Evolutionary conservation across 1,140 invertebrate genomes (phyloP).

Genomic region (Telenomus remus): DNA sequence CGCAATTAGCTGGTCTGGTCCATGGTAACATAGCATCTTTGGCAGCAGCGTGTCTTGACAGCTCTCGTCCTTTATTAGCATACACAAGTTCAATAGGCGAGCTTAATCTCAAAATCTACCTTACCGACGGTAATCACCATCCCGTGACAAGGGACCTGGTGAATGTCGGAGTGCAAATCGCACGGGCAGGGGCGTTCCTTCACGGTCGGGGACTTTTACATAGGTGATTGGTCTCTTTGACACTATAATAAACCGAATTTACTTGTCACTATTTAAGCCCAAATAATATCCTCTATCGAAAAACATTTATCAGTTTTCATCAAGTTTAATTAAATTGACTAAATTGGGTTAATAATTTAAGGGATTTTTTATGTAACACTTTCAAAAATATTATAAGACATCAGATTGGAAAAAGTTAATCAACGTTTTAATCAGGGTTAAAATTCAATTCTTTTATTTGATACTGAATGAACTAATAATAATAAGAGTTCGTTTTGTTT

Average conservation of each 20-base stretch:
- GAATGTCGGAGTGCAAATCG: slow-evolving; percentile 91
- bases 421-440: too few relatives aligned
- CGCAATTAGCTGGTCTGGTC: slow-evolving; percentile 86
- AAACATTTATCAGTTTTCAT: too few relatives aligned
- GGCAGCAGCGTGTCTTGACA: slow-evolving; percentile 86
- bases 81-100: slow-evolving; percentile 86
- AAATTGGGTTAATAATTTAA: too few relatives aligned
- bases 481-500: too few relatives aligned
- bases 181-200: slow-evolving; percentile 90
- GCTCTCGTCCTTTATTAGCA: slow-evolving; percentile 84
- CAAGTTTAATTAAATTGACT: too few relatives aligned
- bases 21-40: slow-evolving; percentile 90
- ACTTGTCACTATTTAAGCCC: too few relatives aligned
- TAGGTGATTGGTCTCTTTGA: slow-evolving; percentile 65
- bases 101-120: slow-evolving; percentile 91
- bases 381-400: too few relatives aligned
- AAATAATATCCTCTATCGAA: too few relatives aligned
- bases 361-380: too few relatives aligned
- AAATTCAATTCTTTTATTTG: too few relatives aligned
- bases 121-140: slow-evolving; percentile 78
- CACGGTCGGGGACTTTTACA: slow-evolving; percentile 92
- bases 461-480: slow-evolving; percentile 17
- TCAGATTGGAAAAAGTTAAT: too few relatives aligned
- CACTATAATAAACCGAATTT: slow-evolving; percentile 13
- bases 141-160: slow-evolving; percentile 90